phyloP scores from a whole-genome alignment of 2,888 invertebrate species.

The Drosophila koepferae region DNA sequence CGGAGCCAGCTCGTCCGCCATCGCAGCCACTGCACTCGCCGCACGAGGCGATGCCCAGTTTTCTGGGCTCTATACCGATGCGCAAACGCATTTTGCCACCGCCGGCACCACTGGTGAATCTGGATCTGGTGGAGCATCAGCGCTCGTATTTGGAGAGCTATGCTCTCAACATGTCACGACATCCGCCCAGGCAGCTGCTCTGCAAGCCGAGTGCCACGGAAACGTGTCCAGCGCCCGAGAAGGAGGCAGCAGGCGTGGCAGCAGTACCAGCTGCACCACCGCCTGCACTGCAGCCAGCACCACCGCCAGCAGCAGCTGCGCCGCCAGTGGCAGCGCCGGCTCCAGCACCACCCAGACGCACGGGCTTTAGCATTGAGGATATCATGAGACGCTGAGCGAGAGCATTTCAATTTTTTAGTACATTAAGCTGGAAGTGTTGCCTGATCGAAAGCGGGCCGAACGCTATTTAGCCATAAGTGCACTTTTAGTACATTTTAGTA shows the following conservation, averaged over 20 bases:
- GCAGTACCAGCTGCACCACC: constrained; percentile 77
- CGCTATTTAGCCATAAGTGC: constrained; percentile 63
- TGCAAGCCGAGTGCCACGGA: constrained; percentile 58
- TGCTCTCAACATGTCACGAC: constrained; percentile 83
- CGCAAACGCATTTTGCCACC: constrained; percentile 82
- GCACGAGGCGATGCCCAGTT: constrained; percentile 84
- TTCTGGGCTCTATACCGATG: constrained; percentile 84
- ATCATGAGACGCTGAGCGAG: constrained; percentile 92
- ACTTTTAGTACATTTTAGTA: constrained; percentile 78
- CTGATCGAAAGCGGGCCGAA: constrained; percentile 20
- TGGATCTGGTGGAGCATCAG: constrained; percentile 72
- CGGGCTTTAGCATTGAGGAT: constrained; percentile 95
- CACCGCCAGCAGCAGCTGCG: constrained; percentile 19
- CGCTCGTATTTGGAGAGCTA: constrained; percentile 66
- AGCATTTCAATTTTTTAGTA: constrained; percentile 29
- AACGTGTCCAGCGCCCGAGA: constrained; percentile 79
- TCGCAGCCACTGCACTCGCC: constrained; percentile 82
- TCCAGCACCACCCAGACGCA: constrained; percentile 88
- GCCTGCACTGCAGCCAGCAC: constrained; percentile 22
- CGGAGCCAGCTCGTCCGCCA: constrained; percentile 77
- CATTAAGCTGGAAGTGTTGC: constrained; percentile 21
- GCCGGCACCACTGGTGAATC: constrained; percentile 54
- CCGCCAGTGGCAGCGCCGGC: constrained; percentile 64
- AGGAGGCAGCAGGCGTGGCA: constrained; percentile 67
- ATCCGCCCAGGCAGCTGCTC: constrained; percentile 74